A percentile compares a stretch with the other conserved stretches of the same genome.
Evolutionary conservation across 1,140 invertebrate species (phyloP).

Genomic region (Araneus ventricosus): DNA sequence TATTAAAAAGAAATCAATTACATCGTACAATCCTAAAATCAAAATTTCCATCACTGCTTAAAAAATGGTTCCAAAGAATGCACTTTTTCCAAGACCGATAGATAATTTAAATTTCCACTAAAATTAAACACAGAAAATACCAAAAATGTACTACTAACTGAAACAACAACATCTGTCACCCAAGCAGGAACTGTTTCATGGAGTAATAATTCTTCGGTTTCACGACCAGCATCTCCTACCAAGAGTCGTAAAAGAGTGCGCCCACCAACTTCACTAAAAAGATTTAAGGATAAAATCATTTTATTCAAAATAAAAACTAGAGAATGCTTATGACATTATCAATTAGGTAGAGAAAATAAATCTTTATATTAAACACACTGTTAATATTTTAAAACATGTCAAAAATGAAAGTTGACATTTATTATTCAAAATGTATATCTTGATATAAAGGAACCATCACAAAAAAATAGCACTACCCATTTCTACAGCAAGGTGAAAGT

Average conservation of each 20-base stretch:
- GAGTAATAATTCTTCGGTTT: constrained; percentile 94
- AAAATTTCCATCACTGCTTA: too few species aligned
- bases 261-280: constrained; percentile 93
- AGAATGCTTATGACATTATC: too few species aligned
- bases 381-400: too few species aligned
- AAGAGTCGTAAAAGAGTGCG: constrained; percentile 93
- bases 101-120: neutral
- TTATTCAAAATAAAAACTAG: neutral
- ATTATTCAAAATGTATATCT: too few species aligned
- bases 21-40: too few species aligned
- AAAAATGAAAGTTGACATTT: too few species aligned
- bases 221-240: constrained; percentile 96
- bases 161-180: constrained; percentile 97
- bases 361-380: too few species aligned
- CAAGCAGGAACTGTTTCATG: constrained; percentile 97
- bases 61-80: neutral
- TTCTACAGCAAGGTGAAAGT: too few species aligned
- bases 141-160: constrained; percentile 81
- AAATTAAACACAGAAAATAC: neutral
- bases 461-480: too few species aligned
- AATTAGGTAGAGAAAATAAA: too few species aligned
- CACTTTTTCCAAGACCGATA: neutral
- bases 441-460: too few species aligned
- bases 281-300: neutral
- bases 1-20: too few species aligned